Conservation (phyloP, 2,113 vertebrate genomes). For the Gorsachius goisagi region DNA sequence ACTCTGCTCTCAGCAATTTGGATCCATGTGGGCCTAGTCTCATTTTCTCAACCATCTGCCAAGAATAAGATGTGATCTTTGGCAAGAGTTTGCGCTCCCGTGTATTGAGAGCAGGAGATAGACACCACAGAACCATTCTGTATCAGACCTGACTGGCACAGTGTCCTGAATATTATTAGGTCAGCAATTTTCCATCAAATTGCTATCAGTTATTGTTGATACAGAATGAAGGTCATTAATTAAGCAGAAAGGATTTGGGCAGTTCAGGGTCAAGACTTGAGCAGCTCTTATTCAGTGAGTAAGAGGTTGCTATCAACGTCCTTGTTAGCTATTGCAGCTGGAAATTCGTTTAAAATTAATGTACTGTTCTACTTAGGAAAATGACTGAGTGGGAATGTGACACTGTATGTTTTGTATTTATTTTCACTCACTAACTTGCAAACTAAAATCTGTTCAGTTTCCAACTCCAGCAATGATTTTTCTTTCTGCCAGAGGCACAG, state of each 20-base stretch:
- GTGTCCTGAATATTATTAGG: neutral
- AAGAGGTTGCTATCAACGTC: neutral
- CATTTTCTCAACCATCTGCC: neutral
- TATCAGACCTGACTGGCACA: conserved; percentile 11
- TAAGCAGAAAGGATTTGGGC: conserved; percentile 14
- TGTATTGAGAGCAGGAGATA: neutral
- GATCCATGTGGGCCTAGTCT: neutral
- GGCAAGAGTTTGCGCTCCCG: neutral
- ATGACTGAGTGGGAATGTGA: neutral
- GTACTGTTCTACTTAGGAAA: neutral
- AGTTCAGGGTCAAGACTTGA: conserved; percentile 4
- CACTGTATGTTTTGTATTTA: neutral
- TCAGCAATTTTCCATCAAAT: conserved; percentile 37
- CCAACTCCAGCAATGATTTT: neutral
- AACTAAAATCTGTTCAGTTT: conserved; percentile 14
- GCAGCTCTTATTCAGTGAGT: neutral
- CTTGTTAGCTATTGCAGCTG: neutral
- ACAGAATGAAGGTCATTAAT: conserved; percentile 12
- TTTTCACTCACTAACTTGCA: neutral
- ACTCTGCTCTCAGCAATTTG: neutral
- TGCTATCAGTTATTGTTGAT: conserved; percentile 23
- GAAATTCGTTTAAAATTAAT: conserved; percentile 24
- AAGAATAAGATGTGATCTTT: conserved; percentile 9
- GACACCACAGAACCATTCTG: neutral
- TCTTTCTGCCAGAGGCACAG: neutral